Evolutionary conservation across 2,888 invertebrate genomes (phyloP).

Genomic region (Rhagophthalmus giganteus): DNA sequence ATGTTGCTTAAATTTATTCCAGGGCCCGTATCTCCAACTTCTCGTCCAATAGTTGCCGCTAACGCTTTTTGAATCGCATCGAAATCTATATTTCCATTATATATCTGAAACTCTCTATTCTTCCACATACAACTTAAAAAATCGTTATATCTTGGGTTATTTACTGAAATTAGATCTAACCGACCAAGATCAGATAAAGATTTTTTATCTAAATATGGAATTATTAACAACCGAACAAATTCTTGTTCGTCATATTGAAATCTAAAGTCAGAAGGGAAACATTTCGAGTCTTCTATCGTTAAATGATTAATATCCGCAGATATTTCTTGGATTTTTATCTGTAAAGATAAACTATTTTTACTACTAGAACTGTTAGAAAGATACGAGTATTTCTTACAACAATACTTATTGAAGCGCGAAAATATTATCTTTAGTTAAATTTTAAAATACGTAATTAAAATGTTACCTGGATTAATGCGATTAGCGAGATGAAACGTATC

Average conservation of each 20-base stretch:
- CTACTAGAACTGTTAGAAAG: background rate
- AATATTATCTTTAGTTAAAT: background rate
- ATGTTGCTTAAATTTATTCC: slow-evolving; percentile 17
- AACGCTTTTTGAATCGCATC: slow-evolving; percentile 11
- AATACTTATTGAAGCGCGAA: background rate
- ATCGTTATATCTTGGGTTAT: slow-evolving; percentile 10
- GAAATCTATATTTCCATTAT: slow-evolving; percentile 15
- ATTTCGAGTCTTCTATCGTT: slow-evolving; percentile 14
- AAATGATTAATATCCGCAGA: slow-evolving; percentile 16
- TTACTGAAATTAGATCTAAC: slow-evolving; percentile 4
- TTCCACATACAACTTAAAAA: slow-evolving; percentile 25
- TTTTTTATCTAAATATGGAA: slow-evolving; percentile 14
- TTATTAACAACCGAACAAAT: slow-evolving; percentile 15
- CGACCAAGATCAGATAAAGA: slow-evolving; percentile 11
- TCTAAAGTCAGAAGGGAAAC: slow-evolving; percentile 17
- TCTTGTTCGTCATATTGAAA: slow-evolving; percentile 13
- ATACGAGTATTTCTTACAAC: background rate
- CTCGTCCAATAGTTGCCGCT: slow-evolving; percentile 7
- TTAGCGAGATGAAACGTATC: background rate
- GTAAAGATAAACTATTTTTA: slow-evolving; percentile 1
- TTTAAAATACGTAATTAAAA: background rate
- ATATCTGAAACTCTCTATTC: slow-evolving; percentile 8
- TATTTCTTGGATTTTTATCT: background rate
- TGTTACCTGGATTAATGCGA: background rate
- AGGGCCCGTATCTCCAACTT: slow-evolving; percentile 21